Evolutionary conservation across 2,113 vertebrate genomes (phyloP).

Genomic region (Perognathus longimembris): DNA sequence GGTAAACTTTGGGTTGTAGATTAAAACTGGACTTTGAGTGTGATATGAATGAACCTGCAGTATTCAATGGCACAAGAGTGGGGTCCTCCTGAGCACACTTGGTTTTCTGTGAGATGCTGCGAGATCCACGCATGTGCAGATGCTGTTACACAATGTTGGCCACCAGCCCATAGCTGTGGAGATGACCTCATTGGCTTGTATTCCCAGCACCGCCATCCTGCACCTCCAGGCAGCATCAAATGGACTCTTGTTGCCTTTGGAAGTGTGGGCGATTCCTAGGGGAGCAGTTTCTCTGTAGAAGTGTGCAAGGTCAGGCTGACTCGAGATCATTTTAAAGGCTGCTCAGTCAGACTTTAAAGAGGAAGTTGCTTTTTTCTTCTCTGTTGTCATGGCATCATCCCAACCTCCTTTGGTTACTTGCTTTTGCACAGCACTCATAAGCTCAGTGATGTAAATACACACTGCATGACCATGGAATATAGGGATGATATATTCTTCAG

Average conservation of each 20-base stretch:
- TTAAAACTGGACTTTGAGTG: neutral
- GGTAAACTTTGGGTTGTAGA: neutral
- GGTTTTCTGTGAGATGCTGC: neutral
- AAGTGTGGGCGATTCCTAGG: no score
- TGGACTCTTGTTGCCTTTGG: neutral
- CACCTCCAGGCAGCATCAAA: neutral
- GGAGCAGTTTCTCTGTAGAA: neutral
- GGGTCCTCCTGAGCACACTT: neutral
- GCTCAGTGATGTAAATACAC: neutral
- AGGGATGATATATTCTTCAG: neutral
- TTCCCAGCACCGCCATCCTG: neutral
- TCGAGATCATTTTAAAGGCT: neutral
- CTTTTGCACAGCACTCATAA: neutral
- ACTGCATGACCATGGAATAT: neutral
- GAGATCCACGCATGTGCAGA: neutral
- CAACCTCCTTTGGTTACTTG: neutral
- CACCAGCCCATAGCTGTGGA: neutral
- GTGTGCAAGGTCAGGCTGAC: conserved; percentile 50
- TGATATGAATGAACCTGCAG: neutral
- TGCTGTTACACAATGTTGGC: neutral
- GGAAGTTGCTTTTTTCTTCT: neutral
- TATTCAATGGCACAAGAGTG: neutral
- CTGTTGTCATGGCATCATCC: conserved; percentile 13
- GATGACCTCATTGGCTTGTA: neutral
- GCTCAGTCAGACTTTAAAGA: neutral